Base-by-base conservation (phyloP, 2,888 invertebrate genomes). In the Entomobrya proxima region DNA sequence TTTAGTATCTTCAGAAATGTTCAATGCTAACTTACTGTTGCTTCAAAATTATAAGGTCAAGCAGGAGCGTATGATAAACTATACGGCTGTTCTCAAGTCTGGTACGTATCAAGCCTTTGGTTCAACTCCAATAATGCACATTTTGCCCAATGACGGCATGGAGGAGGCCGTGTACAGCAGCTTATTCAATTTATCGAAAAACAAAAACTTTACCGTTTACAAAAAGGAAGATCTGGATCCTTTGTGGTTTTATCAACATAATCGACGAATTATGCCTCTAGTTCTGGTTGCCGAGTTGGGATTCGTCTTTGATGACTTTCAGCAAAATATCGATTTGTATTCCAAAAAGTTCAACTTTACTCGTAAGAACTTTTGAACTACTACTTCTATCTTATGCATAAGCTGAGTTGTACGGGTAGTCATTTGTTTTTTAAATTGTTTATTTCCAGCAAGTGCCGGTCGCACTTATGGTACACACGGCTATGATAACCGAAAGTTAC, bases 381-480 rank as follows among this genome's bases (percentile, higher is more conserved):
- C 18, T 7, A 5, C n/a, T 1, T 30, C 11, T 40, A 40, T 40
- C 15, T 40, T 11, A 40, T 15, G 44, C 44, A 7, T 15, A 15
- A 15, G 44, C 44, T 40, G 15, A 40, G 15, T 40, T 40, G 7
- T 11, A 40, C 7, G 44, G 9, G 15, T 40, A 11, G 7, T 40
- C 7, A 7, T 7, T 7, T 40, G 44, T 7, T 40, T 40, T 40
- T 40, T n/a, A n/a, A n/a, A n/a, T n/a, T n/a, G n/a, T n/a, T n/a
- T n/a, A n/a, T n/a, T n/a, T 64, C 83, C 89, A 93, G 94, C 93
- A 21, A 93, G 92, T 37, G 91, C 92, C 75, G 91, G 91, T 30
- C 92, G 93, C 0, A 92, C 92, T 87, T 94, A 94, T 90, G 95
- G 95, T 2, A 91, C 93, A 21, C 95, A 95, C 91, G 95, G 95